Conservation (phyloP, 2,888 invertebrate genomes). For the Stramonita haemastoma region DNA sequence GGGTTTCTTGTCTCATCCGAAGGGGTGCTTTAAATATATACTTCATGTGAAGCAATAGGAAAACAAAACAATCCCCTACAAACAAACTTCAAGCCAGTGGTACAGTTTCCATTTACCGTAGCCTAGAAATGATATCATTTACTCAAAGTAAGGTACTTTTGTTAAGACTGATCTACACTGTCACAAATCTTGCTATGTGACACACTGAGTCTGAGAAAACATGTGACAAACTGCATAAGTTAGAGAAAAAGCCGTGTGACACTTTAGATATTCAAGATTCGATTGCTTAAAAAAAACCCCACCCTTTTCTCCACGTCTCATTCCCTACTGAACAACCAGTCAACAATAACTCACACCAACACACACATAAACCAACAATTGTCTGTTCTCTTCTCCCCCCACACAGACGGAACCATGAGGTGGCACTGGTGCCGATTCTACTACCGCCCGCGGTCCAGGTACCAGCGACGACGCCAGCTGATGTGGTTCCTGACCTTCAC, state of each 20-base stretch:
- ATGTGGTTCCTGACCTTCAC: conserved; percentile 34
- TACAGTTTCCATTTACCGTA: too few relatives aligned
- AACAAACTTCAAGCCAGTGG: too few relatives aligned
- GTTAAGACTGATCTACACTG: too few relatives aligned
- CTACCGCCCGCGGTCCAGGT: conserved; percentile 46
- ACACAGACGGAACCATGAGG: conserved; percentile 41
- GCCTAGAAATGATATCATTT: too few relatives aligned
- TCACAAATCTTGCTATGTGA: too few relatives aligned
- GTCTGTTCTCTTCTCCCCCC: background rate
- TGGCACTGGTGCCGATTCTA: conserved; percentile 45
- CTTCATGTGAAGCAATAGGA: too few relatives aligned
- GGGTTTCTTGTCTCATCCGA: too few relatives aligned
- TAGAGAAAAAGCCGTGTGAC: background rate
- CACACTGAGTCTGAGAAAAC: too few relatives aligned
- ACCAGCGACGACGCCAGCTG: conserved; percentile 42
- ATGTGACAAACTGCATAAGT: too few relatives aligned
- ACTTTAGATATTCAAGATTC: background rate
- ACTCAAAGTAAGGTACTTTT: too few relatives aligned
- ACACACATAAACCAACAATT: background rate
- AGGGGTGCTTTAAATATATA: too few relatives aligned
- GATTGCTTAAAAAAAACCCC: background rate
- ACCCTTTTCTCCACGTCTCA: background rate
- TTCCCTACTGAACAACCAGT: background rate
- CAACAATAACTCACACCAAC: background rate
- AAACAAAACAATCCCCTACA: too few relatives aligned